A percentile compares a stretch with the other conserved stretches of the same genome.
Conservation (phyloP, 2,888 invertebrate species). For the Eupithecia vulgata region DNA sequence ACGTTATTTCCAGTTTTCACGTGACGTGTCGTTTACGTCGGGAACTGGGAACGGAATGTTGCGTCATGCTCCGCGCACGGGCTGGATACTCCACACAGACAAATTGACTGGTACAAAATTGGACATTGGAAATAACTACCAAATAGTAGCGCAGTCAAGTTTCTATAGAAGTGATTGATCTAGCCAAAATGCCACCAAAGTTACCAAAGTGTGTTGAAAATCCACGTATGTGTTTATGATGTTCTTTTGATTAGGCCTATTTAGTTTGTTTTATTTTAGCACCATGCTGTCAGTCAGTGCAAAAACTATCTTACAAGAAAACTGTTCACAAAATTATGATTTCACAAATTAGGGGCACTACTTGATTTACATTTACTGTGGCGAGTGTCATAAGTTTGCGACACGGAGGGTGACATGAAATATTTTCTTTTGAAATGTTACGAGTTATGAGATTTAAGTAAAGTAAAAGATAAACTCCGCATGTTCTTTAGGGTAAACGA, state of each 20-base stretch:
- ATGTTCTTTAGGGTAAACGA: neutral
- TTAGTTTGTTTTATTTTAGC: neutral
- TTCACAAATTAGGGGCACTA: neutral
- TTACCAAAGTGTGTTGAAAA: neutral
- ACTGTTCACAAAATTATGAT: neutral
- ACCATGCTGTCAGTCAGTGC: neutral
- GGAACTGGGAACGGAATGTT: slow-evolving; percentile 56
- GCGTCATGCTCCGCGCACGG: slow-evolving; percentile 63
- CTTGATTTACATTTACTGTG: slow-evolving; percentile 9
- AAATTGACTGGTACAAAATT: slow-evolving; percentile 60
- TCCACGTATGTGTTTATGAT: neutral
- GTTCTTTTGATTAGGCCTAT: neutral
- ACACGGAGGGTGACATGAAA: slow-evolving; percentile 21
- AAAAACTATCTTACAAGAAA: neutral
- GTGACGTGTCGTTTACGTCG: slow-evolving; percentile 29
- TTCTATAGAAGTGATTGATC: neutral
- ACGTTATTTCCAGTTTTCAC: slow-evolving; percentile 38
- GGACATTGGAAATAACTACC: slow-evolving; percentile 19
- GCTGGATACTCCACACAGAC: slow-evolving; percentile 52
- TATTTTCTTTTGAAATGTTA: slow-evolving; percentile 15
- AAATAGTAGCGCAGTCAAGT: slow-evolving; percentile 11
- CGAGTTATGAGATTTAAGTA: neutral
- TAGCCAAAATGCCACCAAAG: neutral
- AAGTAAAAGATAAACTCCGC: neutral
- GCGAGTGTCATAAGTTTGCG: slow-evolving; percentile 16